These are phyloP conservation scores for Brenthis daphne DNA, from an alignment of 2,888 invertebrate genomes.

Conservation along the genomic window DNA sequence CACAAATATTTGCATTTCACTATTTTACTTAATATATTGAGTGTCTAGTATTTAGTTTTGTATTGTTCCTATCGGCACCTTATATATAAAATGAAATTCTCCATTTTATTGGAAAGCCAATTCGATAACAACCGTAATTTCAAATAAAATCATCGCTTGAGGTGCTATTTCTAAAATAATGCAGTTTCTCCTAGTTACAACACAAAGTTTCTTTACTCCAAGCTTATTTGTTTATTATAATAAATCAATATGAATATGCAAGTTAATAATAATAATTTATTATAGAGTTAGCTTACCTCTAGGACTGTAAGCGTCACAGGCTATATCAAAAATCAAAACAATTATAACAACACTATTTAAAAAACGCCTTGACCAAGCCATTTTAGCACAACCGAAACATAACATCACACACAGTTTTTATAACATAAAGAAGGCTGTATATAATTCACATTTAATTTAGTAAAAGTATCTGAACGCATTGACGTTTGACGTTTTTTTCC, in stretches of 20 bases:
- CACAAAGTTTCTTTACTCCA: no score
- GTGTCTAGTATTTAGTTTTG: not conserved
- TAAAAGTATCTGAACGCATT: slow-evolving; percentile 38
- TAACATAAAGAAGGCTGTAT: slow-evolving; percentile 20
- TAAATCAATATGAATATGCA: not conserved
- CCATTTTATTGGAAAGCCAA: slow-evolving; percentile 37
- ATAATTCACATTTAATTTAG: slow-evolving; percentile 35
- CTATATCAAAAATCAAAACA: slow-evolving; percentile 50
- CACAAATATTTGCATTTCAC: no score
- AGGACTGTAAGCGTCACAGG: slow-evolving; percentile 60
- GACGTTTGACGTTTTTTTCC: slow-evolving; percentile 38
- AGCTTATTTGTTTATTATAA: not conserved
- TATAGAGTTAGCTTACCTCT: slow-evolving; percentile 61
- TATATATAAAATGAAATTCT: slow-evolving; percentile 18
- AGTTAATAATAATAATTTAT: not conserved
- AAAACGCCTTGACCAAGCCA: slow-evolving; percentile 47
- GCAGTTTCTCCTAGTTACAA: slow-evolving; percentile 29
- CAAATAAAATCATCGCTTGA: slow-evolving; percentile 34
- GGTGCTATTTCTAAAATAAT: slow-evolving; percentile 33
- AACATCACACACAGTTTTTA: slow-evolving; percentile 20
- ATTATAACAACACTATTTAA: slow-evolving; percentile 46
- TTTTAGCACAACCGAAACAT: slow-evolving; percentile 36
- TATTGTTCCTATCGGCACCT: not conserved
- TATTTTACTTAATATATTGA: no score
- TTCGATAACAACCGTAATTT: slow-evolving; percentile 40